Conservation (phyloP, 2,113 vertebrate genomes). For the Peromyscus polionotus region DNA sequence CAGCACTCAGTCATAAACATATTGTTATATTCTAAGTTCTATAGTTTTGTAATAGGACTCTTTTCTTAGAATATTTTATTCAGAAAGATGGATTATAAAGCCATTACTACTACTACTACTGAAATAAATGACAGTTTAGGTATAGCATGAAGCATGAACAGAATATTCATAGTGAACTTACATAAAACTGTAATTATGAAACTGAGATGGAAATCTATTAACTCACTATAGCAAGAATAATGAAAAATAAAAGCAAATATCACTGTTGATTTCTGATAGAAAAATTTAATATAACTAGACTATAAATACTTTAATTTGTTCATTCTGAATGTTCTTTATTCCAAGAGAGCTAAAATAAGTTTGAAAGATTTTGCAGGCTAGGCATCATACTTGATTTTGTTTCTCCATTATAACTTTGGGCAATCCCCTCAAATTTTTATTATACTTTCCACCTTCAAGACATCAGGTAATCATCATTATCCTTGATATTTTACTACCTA, state of each 20-base stretch:
- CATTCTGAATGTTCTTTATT: background rate
- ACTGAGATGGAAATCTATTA: background rate
- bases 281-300: background rate
- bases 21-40: background rate
- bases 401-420: background rate
- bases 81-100: background rate
- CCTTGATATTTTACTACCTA: conserved; percentile 32
- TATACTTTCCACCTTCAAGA: conserved; percentile 27
- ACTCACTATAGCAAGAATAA: background rate
- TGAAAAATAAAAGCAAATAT: background rate
- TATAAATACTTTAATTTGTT: too few relatives aligned
- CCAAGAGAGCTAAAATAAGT: background rate
- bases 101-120: background rate
- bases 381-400: background rate
- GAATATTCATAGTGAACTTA: background rate
- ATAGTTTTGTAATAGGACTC: background rate
- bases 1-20: background rate
- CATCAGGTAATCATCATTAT: conserved; percentile 28
- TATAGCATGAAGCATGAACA: background rate
- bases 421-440: conserved; percentile 49
- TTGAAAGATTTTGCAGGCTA: background rate
- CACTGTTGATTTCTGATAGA: background rate
- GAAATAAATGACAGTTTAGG: background rate
- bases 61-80: background rate
- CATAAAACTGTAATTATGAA: background rate